Evolutionary conservation across 2,888 invertebrate genomes (phyloP).

Genomic region (Pammene fasciana): DNA sequence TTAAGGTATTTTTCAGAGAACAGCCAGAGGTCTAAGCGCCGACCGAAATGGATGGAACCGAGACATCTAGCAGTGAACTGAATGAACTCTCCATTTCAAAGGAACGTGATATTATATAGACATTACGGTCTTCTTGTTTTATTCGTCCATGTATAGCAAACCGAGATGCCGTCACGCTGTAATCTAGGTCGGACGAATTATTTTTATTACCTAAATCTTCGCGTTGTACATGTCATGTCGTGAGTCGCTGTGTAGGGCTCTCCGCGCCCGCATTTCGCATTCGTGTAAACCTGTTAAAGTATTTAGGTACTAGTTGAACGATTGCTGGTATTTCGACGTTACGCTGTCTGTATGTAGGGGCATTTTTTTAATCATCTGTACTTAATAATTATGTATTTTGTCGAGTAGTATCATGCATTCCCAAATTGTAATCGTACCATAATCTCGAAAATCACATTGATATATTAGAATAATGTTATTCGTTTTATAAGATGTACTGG

Average conservation of each 20-base stretch:
- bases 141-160: constrained; percentile 7
- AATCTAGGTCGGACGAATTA: constrained; percentile 55
- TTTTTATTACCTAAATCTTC: constrained; percentile 79
- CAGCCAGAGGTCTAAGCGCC: no score
- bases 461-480: constrained; percentile 78
- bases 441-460: constrained; percentile 74
- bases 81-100: no score
- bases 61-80: no score
- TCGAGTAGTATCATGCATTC: constrained; percentile 81
- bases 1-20: no score
- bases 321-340: constrained; percentile 57
- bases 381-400: constrained; percentile 79
- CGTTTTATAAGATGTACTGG: constrained; percentile 77
- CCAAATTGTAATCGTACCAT: constrained; percentile 80
- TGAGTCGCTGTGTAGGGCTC: constrained; percentile 52
- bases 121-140: no score
- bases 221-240: constrained; percentile 55
- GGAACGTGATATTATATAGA: no score
- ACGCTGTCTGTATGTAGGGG: constrained; percentile 73
- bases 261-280: constrained; percentile 49
- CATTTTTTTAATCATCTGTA: constrained; percentile 76
- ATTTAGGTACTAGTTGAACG: constrained; percentile 62
- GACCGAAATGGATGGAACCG: no score
- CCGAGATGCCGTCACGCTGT: constrained; percentile 40
- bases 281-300: constrained; percentile 49